phyloP scores from a whole-genome alignment of 1,140 invertebrate species.

The Pseudobourletiella spinata region DNA sequence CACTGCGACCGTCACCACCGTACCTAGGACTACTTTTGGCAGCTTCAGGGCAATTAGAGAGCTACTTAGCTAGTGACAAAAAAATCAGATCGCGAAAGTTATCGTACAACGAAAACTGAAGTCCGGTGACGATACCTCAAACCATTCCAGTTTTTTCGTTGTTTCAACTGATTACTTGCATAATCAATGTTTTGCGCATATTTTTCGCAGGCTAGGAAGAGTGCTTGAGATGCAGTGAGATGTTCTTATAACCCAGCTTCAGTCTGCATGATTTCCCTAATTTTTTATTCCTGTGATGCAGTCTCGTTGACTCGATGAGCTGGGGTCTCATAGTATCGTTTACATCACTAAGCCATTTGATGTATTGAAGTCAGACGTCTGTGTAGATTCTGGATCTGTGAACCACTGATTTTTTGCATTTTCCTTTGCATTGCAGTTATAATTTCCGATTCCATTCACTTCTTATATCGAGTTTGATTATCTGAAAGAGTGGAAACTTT shows the following conservation, averaged over 20 bases:
- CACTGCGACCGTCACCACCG: constrained; percentile 85
- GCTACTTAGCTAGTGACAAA: constrained; percentile 8
- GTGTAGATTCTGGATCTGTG: no score
- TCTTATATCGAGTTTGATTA: no score
- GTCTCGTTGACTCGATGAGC: no score
- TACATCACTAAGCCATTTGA: no score
- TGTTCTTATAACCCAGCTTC: background rate
- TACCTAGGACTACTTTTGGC: constrained; percentile 90
- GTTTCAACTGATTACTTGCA: background rate
- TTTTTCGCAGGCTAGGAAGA: background rate
- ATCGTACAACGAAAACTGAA: background rate
- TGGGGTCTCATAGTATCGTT: no score
- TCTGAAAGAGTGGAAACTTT: no score
- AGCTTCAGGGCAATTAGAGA: constrained; percentile 58
- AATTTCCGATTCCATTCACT: no score
- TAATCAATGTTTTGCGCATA: background rate
- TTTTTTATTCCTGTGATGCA: background rate
- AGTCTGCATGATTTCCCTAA: background rate
- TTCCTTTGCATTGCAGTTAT: no score
- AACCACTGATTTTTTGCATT: no score
- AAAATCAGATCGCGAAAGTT: background rate
- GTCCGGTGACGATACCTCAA: background rate
- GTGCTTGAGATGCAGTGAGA: background rate
- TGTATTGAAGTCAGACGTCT: no score
- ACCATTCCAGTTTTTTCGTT: background rate